A percentile compares a stretch with the other conserved stretches of the same genome.
These are phyloP conservation scores for Coelogynopora nodosa DNA, from an alignment of 2,888 invertebrate genomes.

Conservation along the genomic window DNA sequence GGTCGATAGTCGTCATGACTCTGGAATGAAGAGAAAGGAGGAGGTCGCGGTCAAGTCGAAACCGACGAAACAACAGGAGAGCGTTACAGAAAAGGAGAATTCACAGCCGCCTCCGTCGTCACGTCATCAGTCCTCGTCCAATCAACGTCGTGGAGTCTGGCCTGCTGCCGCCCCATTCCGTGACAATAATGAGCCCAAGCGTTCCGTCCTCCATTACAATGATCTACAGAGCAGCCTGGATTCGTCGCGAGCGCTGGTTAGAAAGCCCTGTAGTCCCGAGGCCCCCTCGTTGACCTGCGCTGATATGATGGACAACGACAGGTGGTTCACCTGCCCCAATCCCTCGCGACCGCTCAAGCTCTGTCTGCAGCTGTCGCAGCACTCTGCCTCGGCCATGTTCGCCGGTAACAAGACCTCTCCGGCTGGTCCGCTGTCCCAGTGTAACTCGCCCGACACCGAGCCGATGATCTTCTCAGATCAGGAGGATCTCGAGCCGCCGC, in stretches of 20 bases:
- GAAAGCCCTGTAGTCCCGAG: not conserved
- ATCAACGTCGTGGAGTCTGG: not conserved
- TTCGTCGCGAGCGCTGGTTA: not conserved
- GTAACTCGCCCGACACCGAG: conserved; percentile 15
- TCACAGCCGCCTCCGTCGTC: not conserved
- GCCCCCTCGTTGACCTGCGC: not conserved
- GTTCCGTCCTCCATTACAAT: not conserved
- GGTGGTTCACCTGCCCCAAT: conserved; percentile 2
- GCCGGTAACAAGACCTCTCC: not conserved
- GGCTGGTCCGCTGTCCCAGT: not conserved
- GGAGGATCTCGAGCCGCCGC: not conserved
- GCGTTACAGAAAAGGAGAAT: not conserved
- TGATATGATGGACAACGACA: not conserved
- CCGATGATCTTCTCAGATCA: not conserved
- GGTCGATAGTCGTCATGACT: not conserved
- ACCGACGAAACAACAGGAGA: not conserved
- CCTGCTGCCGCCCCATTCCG: not conserved
- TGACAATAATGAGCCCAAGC: not conserved
- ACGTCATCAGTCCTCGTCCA: not conserved
- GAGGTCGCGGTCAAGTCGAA: not conserved
- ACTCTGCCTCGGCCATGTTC: not conserved
- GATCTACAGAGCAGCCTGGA: not conserved
- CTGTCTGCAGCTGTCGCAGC: not conserved
- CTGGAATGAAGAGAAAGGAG: not conserved
- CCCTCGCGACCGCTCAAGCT: not conserved